Conservation (phyloP, 1,140 invertebrate species). For the Amphibalanus amphitrite region DNA sequence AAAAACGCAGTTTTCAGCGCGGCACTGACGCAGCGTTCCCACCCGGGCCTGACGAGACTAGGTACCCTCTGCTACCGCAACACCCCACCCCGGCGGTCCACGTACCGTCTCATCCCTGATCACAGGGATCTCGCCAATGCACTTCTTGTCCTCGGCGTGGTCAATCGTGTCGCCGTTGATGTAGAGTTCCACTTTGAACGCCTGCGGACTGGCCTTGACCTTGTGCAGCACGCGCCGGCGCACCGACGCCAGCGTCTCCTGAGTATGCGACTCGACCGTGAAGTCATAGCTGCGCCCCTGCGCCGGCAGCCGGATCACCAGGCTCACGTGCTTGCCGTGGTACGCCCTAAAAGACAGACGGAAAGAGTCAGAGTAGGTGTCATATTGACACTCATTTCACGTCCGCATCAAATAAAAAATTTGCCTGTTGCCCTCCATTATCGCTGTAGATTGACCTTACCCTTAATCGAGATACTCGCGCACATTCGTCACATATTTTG, state of each 20-base stretch:
- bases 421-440: too few species aligned
- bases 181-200: constrained; percentile 68
- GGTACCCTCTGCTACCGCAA: too few species aligned
- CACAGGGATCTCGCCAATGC: constrained; percentile 70
- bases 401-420: too few species aligned
- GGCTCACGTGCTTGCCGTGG: constrained; percentile 69
- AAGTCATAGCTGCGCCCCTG: constrained; percentile 75
- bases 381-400: too few species aligned
- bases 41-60: too few species aligned
- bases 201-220: constrained; percentile 41
- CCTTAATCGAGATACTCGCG: too few species aligned
- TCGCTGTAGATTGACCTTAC: too few species aligned
- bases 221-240: constrained; percentile 52
- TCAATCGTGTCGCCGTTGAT: constrained; percentile 77
- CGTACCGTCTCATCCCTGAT: constrained; percentile 67
- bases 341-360: constrained; percentile 43
- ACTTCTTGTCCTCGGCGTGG: constrained; percentile 67
- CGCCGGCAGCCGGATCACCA: constrained; percentile 76
- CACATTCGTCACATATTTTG: too few species aligned
- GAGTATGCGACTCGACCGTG: constrained; percentile 80
- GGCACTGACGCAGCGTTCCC: too few species aligned
- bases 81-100: too few species aligned
- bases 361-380: too few species aligned
- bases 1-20: too few species aligned
- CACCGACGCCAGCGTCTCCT: constrained; percentile 73